phyloP scores from a whole-genome alignment of 2,113 vertebrate genomes.

The Heteronetta atricapilla region DNA sequence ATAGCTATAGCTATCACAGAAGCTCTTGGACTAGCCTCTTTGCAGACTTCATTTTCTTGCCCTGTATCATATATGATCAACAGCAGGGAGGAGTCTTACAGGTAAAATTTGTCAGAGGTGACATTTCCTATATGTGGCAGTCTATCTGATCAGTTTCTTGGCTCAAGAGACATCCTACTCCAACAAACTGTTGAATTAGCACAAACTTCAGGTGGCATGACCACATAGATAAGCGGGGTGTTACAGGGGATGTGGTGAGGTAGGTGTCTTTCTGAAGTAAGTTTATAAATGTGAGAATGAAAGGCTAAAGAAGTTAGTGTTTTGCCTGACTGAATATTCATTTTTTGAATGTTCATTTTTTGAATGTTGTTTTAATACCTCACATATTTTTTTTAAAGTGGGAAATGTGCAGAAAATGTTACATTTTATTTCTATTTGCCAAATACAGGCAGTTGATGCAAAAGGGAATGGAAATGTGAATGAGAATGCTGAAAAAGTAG shows the following conservation, averaged over 20 bases:
- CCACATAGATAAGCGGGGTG: background rate
- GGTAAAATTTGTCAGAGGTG: background rate
- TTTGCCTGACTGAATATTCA: background rate
- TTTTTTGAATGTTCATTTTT: background rate
- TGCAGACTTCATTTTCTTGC: background rate
- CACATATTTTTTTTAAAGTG: background rate
- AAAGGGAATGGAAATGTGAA: background rate
- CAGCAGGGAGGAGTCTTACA: background rate
- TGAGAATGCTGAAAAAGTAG: background rate
- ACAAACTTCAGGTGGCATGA: background rate
- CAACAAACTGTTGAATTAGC: background rate
- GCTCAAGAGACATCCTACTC: constrained; percentile 9
- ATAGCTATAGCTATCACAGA: background rate
- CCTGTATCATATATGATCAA: background rate
- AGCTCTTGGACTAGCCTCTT: constrained; percentile 8
- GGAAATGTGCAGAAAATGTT: background rate
- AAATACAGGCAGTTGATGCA: background rate
- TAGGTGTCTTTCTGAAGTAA: background rate
- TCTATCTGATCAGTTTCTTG: background rate
- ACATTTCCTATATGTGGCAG: background rate
- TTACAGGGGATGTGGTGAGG: background rate
- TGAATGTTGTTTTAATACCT: background rate
- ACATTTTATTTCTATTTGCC: background rate
- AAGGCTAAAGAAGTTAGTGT: background rate
- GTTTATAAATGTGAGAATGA: background rate